Conservation (phyloP, 2,113 vertebrate species). For the Podiceps cristatus region DNA sequence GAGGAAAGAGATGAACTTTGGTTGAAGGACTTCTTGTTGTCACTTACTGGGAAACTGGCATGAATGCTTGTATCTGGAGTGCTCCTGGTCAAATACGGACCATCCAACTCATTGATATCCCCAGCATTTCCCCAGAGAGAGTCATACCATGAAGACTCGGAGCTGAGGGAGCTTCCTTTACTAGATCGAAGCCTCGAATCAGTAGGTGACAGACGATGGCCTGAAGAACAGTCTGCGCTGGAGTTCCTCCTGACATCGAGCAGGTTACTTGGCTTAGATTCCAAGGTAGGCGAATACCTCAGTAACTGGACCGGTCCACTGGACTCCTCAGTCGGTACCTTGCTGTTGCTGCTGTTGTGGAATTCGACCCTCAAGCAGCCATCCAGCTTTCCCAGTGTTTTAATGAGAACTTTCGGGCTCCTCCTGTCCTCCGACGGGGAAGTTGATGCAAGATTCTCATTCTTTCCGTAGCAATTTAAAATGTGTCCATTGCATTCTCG, state of each 20-base stretch:
- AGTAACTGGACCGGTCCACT: conserved; percentile 88
- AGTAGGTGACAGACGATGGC: conserved; percentile 67
- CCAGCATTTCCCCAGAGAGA: conserved; percentile 88
- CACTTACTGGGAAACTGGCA: conserved; percentile 56
- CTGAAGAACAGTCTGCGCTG: conserved; percentile 63
- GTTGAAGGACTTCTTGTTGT: conserved; percentile 78
- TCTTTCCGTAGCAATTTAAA: conserved; percentile 76
- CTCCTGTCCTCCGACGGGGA: conserved; percentile 80
- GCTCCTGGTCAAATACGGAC: conserved; percentile 71
- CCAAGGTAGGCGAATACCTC: conserved; percentile 87
- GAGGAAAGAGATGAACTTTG: conserved; percentile 85
- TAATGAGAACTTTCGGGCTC: conserved; percentile 94
- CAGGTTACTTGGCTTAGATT: conserved; percentile 72
- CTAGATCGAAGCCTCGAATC: conserved; percentile 87
- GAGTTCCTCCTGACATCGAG: conserved; percentile 70
- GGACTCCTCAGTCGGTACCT: conserved; percentile 72
- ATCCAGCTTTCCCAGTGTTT: conserved; percentile 86
- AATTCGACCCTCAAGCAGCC: conserved; percentile 93
- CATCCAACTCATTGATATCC: conserved; percentile 84
- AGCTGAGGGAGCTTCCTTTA: conserved; percentile 94
- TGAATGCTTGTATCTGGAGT: conserved; percentile 73
- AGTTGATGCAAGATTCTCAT: conserved; percentile 54
- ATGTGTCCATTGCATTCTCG: conserved; percentile 77
- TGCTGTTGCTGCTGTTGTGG: conserved; percentile 79
- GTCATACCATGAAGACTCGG: conserved; percentile 95